Conservation (phyloP, 2,797 vertebrate genomes). For the Cheirogaleus major region DNA sequence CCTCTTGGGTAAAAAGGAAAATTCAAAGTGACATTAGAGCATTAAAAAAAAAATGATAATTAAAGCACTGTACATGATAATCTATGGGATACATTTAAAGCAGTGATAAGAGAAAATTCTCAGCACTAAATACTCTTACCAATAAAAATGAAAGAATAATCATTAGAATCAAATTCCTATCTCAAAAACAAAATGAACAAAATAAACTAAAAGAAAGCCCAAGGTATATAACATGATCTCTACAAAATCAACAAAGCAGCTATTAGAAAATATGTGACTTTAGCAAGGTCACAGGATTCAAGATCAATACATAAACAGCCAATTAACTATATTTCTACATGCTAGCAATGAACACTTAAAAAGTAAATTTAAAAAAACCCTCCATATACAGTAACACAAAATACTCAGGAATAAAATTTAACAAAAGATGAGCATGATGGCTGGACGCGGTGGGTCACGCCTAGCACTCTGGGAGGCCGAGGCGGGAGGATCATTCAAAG, state of each 20-base stretch:
- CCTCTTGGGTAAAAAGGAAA: not conserved
- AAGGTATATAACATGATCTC: not conserved
- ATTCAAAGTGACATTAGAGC: not conserved
- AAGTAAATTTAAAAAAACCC: not conserved
- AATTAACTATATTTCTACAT: not conserved
- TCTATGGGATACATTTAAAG: not conserved
- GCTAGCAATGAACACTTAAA: not conserved
- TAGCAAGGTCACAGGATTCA: not conserved
- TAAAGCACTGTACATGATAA: not conserved
- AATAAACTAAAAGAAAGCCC: not conserved
- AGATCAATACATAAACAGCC: not conserved
- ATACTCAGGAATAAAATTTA: constrained; percentile 6
- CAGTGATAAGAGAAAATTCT: not conserved
- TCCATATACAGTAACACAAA: not conserved
- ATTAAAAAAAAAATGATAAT: not conserved
- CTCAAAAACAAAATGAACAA: not conserved
- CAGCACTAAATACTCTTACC: not conserved
- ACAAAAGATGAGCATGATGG: not conserved
- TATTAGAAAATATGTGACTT: not conserved
- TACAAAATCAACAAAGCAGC: not conserved
- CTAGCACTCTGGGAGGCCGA: too few relatives aligned
- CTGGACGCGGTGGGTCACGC: too few relatives aligned
- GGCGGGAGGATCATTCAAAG: too few relatives aligned
- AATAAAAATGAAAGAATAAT: constrained; percentile 12
- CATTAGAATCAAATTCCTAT: not conserved